Conservation (phyloP, 2,888 invertebrate genomes). For the Hydraecia micacea region DNA sequence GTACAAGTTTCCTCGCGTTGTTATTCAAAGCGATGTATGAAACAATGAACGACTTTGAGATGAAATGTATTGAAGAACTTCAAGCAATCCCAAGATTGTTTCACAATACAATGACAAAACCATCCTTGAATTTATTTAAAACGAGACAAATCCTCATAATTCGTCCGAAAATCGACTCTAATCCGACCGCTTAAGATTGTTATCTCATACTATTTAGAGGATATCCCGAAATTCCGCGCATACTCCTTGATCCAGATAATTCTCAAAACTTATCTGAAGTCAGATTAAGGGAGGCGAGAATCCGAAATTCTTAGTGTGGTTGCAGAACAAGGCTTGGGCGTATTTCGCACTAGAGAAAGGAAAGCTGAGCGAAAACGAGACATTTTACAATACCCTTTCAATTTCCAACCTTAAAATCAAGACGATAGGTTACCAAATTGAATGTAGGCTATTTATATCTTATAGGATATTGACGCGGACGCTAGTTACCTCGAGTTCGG, state of each 20-base stretch:
- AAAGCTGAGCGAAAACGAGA: slow-evolving; percentile 34
- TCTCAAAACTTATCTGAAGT: slow-evolving; percentile 66
- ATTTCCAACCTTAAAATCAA: slow-evolving; percentile 24
- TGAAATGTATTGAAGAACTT: slow-evolving; percentile 51
- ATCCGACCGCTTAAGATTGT: slow-evolving; percentile 48
- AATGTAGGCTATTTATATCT: not conserved
- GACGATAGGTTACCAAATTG: not conserved
- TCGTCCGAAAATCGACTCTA: slow-evolving; percentile 52
- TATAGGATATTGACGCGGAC: slow-evolving; percentile 41
- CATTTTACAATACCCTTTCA: not conserved
- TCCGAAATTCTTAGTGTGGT: slow-evolving; percentile 66
- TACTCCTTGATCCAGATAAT: slow-evolving; percentile 67
- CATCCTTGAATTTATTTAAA: slow-evolving; percentile 49
- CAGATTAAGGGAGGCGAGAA: slow-evolving; percentile 68
- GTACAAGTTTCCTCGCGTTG: slow-evolving; percentile 13
- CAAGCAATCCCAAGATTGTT: slow-evolving; percentile 49
- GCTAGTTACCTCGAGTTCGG: slow-evolving; percentile 40
- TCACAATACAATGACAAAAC: slow-evolving; percentile 54
- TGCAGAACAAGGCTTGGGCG: slow-evolving; percentile 60
- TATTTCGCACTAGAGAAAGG: slow-evolving; percentile 57
- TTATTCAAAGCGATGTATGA: slow-evolving; percentile 38
- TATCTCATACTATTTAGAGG: slow-evolving; percentile 57
- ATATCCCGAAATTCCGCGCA: slow-evolving; percentile 57
- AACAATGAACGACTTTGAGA: slow-evolving; percentile 26
- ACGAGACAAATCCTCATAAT: slow-evolving; percentile 28